These are phyloP conservation scores for Thymelicus lineola DNA, from an alignment of 2,888 invertebrate species.

Conservation along the genomic window DNA sequence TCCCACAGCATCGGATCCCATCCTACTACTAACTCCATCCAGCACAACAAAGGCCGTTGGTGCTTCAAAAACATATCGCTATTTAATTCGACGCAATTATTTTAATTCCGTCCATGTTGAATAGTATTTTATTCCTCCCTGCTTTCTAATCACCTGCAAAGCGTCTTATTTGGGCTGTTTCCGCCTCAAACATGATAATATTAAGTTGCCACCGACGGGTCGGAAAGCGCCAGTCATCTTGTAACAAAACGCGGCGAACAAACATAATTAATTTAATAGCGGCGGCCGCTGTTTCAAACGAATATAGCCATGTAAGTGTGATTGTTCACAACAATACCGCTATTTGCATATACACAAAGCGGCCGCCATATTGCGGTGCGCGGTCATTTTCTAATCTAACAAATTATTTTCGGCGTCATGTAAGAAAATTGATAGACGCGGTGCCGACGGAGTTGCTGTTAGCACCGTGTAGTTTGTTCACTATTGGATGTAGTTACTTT, in stretches of 20 bases:
- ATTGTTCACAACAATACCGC: conserved; percentile 44
- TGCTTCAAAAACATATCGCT: neutral
- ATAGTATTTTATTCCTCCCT: conserved; percentile 2
- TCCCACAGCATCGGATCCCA: too few relatives aligned
- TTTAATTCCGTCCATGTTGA: conserved; percentile 1
- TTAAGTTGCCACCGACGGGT: conserved; percentile 22
- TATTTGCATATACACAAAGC: conserved; percentile 55
- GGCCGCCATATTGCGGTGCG: conserved; percentile 45
- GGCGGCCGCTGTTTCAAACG: conserved; percentile 42
- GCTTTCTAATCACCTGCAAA: conserved; percentile 45
- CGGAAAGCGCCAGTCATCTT: conserved; percentile 35
- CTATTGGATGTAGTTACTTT: too few relatives aligned
- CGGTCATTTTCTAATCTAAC: conserved; percentile 46
- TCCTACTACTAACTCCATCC: too few relatives aligned
- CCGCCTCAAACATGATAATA: conserved; percentile 19
- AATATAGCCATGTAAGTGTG: conserved; percentile 44
- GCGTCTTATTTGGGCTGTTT: conserved; percentile 38
- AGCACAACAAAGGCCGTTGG: neutral
- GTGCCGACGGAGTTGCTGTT: conserved; percentile 4
- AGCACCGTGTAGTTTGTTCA: neutral
- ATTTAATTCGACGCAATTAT: neutral
- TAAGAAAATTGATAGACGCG: conserved; percentile 36
- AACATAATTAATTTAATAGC: conserved; percentile 57
- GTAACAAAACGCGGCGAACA: conserved; percentile 42
- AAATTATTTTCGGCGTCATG: conserved; percentile 44